Base-by-base conservation (phyloP, 2,113 vertebrate species). In the Crotalus viridis region DNA sequence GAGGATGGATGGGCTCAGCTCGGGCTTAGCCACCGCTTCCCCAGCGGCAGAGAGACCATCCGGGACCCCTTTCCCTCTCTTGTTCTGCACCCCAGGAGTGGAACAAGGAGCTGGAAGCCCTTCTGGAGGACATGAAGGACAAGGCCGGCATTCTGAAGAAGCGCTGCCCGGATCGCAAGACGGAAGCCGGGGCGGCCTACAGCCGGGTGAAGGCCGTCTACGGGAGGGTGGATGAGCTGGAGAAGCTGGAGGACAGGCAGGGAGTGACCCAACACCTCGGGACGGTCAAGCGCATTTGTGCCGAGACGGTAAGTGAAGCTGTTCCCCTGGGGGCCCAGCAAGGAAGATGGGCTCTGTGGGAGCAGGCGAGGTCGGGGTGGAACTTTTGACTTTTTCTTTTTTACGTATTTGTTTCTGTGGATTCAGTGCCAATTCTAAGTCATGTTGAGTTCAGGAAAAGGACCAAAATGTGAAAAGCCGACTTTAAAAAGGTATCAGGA, bases 141-240 rank as follows among this genome's bases (percentile, higher is more conserved):
- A 94, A 93, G 26, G 59, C 26, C 0, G 94, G 94, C 2, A 56
- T 74, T 6, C n/a, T 94, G 56, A 93, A 61, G 39, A 94, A 13
- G 2, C 88, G 92, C 0, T 93, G 93, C 46, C 93, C 92, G 0
- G 94, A 94, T 33, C 93, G 92, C 56, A 94, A 92, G 69, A 51
- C 93, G 1, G 94, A 94, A 48, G 93, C 94, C 1, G 85, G 93
- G 1, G 92, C 88, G 4, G 94, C 94, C 19, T 93, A 93, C 69
- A 85, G 94, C 3, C 92, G 94, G 9, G 93, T 95, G 85, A 95
- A 93, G 51, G 94, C 94, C 0, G 94, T 95, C 1, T 95, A 95
- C 5, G 94, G 94, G 33, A 90, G 21, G 1, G 54, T 95, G 28
- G 93, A 90, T 4, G 90, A 93, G 52, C 55, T 92, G 2, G 15